phyloP scores from a whole-genome alignment of 2,113 vertebrate species.

The Crotalus tigris region DNA sequence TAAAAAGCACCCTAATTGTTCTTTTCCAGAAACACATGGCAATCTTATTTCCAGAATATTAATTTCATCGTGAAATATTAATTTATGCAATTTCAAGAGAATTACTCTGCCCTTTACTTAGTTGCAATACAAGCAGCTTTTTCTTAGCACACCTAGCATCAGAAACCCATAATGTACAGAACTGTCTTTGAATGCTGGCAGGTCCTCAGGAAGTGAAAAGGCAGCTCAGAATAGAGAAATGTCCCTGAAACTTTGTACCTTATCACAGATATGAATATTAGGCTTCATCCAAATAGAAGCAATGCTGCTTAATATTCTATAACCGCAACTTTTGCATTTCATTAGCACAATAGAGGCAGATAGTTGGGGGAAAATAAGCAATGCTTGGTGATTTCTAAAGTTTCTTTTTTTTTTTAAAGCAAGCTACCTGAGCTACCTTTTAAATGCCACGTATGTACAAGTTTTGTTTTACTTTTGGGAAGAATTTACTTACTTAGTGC shows the following conservation, averaged over 20 bases:
- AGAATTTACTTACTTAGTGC: constrained; percentile 9
- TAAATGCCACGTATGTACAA: background rate
- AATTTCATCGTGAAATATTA: background rate
- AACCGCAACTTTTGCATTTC: background rate
- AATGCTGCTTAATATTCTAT: background rate
- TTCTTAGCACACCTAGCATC: background rate
- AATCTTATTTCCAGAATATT: rapidly evolving
- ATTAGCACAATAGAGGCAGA: background rate
- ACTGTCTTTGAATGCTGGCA: background rate
- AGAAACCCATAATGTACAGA: background rate
- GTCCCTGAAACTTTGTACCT: background rate
- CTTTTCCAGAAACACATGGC: background rate
- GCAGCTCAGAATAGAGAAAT: background rate
- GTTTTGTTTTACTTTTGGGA: rapidly evolving
- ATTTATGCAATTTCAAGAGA: constrained; percentile 3
- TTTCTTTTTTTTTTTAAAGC: background rate
- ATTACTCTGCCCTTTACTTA: background rate
- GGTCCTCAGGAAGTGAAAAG: background rate
- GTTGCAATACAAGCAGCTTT: background rate
- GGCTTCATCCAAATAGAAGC: background rate
- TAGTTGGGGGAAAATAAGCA: background rate
- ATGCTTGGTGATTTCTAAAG: background rate
- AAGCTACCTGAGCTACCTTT: background rate
- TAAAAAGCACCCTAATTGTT: constrained; percentile 27
- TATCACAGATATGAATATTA: background rate